Base-by-base conservation (phyloP, 1,140 invertebrate genomes). In the Hermetia illucens region DNA sequence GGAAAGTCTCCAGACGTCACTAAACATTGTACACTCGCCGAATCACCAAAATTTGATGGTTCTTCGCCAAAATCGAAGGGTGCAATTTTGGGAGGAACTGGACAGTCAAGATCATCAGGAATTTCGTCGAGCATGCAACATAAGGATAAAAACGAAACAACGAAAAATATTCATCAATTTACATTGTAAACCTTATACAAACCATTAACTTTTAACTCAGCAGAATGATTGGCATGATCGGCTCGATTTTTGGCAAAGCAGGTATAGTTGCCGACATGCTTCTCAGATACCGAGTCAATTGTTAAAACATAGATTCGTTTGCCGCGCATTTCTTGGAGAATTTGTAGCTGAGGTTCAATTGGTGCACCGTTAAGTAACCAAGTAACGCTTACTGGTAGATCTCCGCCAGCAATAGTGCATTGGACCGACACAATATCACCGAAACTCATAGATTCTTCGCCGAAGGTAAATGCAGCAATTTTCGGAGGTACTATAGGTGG, bases 211-310 rank as follows among this genome's bases (percentile, higher is more conserved):
- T 73, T 70, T 50, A 84, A 63, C 48, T 64, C 64, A 22, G 77
- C 66, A 29, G 77, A 73, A 52, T 77, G 73, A 51, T 70, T 75
- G 34, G 70, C 70, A 44, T 61, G 62, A 40, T 77, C 79, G 44
- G 76, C 79, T 18, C 58, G 61, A 60, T 85, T 85, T 35, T 70
- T 70, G 46, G 76, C 82, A 33, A 70, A 70, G 65, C 85, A 87
- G 34, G 82, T 79, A 60, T 88, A 89, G 56, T 82, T 79, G 34
- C 82, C 82, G 27, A 70, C 71, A 62, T 86, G 79, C 50, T 71
- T 68, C 34, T 79, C 76, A 45, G 72, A 75, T 38, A 79, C 76
- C 10, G 76, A 72, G 41, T 81, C 74, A 40, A 91, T 88, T 20
- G 74, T 75, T 40, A 93, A 62, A 47, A 85, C 64, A 38, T 74